These are phyloP conservation scores for Callocephalon fimbriatum DNA, from an alignment of 2,113 vertebrate genomes.

Conservation along the genomic window DNA sequence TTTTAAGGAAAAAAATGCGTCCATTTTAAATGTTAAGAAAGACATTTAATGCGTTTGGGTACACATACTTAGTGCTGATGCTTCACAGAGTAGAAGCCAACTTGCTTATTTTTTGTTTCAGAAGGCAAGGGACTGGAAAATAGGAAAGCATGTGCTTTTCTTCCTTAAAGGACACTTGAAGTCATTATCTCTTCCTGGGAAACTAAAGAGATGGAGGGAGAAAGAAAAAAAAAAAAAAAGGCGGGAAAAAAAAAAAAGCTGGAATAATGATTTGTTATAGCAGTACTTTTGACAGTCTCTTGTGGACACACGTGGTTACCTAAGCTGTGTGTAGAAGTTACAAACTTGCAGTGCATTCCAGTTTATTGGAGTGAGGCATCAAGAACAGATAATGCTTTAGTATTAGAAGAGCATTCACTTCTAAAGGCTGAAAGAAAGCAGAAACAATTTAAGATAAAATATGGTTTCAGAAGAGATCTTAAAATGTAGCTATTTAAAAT, in stretches of 20 bases:
- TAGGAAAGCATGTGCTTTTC: not conserved
- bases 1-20: not conserved
- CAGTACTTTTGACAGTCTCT: not conserved
- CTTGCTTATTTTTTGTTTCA: not conserved
- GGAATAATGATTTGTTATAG: not conserved
- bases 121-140: not conserved
- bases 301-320: not conserved
- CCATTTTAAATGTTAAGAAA: not conserved
- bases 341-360: not conserved
- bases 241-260: not conserved
- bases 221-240: fast-evolving
- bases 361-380: not conserved
- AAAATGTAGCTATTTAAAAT: not conserved
- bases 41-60: not conserved
- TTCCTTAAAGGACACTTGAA: not conserved
- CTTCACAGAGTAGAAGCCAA: not conserved
- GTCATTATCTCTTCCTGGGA: not conserved
- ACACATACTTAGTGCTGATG: not conserved
- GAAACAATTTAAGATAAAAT: not conserved
- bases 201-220: not conserved
- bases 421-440: not conserved
- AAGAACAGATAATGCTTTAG: not conserved
- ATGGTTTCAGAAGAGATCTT: not conserved
- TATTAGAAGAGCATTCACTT: not conserved
- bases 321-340: not conserved